Evolutionary conservation across 37 sponge, comb jelly and placozoan genomes (phyloP).

Genomic region (Corticium candelabrum): DNA sequence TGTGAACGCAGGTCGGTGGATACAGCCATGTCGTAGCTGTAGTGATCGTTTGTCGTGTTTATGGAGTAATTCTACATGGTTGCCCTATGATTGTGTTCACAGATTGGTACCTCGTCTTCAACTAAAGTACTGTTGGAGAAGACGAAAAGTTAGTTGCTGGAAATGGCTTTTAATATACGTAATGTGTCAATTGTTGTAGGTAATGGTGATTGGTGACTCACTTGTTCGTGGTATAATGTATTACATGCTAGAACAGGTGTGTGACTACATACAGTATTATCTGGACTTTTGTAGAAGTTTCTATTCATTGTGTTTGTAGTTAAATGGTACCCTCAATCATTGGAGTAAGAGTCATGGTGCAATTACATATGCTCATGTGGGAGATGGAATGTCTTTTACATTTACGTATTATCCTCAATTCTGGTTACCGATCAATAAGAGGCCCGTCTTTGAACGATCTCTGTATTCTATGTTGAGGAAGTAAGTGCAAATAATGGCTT

Average conservation of each 20-base stretch:
- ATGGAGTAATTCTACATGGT: conserved; percentile 16
- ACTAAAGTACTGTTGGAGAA: background rate
- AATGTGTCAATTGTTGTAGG: background rate
- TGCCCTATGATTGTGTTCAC: conserved; percentile 7
- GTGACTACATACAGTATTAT: background rate
- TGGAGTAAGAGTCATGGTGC: conserved; percentile 10
- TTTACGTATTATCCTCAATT: conserved; percentile 24
- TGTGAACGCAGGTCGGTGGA: conserved; percentile 20
- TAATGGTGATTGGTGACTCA: conserved; percentile 25
- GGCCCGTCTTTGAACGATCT: background rate
- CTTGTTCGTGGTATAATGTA: conserved; percentile 26
- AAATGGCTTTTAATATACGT: background rate
- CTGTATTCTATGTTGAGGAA: background rate
- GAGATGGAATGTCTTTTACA: background rate
- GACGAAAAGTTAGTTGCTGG: background rate
- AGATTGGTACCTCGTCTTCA: background rate
- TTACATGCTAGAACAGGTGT: conserved; percentile 22
- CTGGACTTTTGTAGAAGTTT: background rate
- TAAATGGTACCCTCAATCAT: conserved; percentile 12
- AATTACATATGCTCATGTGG: background rate
- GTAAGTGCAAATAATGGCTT: too few relatives aligned
- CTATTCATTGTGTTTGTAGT: background rate
- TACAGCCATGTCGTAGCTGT: conserved; percentile 15
- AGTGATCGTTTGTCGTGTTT: background rate
- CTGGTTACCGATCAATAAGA: conserved; percentile 11